Percentiles rank a stretch among this genome's conserved stretches.
Evolutionary conservation across 1,140 invertebrate species (phyloP).

Genomic region (Cydia amplana): DNA sequence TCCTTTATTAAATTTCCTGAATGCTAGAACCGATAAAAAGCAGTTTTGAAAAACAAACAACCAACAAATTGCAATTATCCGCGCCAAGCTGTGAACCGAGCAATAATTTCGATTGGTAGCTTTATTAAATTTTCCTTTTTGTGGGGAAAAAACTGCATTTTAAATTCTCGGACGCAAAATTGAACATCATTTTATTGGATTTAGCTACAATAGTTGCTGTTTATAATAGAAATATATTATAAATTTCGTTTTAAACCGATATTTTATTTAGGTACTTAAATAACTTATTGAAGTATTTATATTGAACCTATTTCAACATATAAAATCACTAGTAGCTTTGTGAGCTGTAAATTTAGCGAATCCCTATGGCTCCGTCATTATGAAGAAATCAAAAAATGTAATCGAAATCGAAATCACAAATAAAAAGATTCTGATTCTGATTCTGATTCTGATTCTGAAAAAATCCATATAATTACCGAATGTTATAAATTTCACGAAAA

Average conservation of each 20-base stretch:
- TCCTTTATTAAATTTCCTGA: constrained; percentile 6
- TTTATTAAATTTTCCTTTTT: constrained; percentile 30
- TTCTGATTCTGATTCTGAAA: too few relatives aligned
- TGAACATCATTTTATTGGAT: constrained; percentile 13
- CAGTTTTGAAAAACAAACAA: constrained; percentile 11
- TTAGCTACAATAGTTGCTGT: background rate
- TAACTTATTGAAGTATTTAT: background rate
- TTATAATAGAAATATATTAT: background rate
- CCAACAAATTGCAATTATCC: constrained; percentile 27
- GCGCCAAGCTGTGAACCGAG: constrained; percentile 21
- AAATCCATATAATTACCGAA: too few relatives aligned
- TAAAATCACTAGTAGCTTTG: too few relatives aligned
- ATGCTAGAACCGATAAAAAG: constrained; percentile 6
- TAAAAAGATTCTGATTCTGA: too few relatives aligned
- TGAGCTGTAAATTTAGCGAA: too few relatives aligned
- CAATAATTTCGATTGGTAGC: constrained; percentile 21
- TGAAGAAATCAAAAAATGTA: too few relatives aligned
- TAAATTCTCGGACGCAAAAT: constrained; percentile 8
- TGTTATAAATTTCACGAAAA: too few relatives aligned
- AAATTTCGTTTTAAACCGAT: background rate
- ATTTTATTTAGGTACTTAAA: background rate
- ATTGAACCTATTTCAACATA: too few relatives aligned
- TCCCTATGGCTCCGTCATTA: too few relatives aligned
- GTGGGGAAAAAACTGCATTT: constrained; percentile 15
- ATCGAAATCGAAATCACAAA: too few relatives aligned